Conservation (phyloP, 2,888 invertebrate species). For the Megastigmus dorsalis region DNA sequence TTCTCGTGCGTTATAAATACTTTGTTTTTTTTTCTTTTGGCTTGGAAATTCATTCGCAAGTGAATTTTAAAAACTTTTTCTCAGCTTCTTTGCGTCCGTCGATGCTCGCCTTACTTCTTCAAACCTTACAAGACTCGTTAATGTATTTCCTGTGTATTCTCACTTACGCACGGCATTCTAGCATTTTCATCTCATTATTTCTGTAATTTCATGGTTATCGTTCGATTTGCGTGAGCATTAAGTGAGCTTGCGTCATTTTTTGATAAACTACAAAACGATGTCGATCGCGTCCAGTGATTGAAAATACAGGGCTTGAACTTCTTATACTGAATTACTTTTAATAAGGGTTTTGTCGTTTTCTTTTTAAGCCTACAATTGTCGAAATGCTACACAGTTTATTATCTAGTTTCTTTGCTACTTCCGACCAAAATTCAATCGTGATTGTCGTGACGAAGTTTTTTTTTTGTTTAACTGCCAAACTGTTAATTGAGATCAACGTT, state of each 20-base stretch:
- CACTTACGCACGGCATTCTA: slow-evolving; percentile 52
- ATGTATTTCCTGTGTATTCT: slow-evolving; percentile 46
- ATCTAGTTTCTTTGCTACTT: slow-evolving; percentile 42
- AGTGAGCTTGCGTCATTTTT: slow-evolving; percentile 9
- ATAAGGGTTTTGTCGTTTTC: neutral
- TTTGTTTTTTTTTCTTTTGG: slow-evolving; percentile 5
- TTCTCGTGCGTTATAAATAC: slow-evolving; percentile 41
- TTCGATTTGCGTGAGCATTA: slow-evolving; percentile 15
- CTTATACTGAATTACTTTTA: slow-evolving; percentile 8
- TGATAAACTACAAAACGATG: neutral
- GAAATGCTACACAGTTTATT: slow-evolving; percentile 21
- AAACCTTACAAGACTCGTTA: slow-evolving; percentile 54
- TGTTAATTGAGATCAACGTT: slow-evolving; percentile 22
- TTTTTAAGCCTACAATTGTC: slow-evolving; percentile 15
- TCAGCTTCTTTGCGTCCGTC: slow-evolving; percentile 23
- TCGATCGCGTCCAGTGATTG: slow-evolving; percentile 40
- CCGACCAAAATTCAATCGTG: slow-evolving; percentile 49
- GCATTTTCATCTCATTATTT: too few species aligned
- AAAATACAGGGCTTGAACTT: slow-evolving; percentile 20
- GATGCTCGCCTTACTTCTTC: slow-evolving; percentile 54
- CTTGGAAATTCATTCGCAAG: slow-evolving; percentile 32
- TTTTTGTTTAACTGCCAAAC: slow-evolving; percentile 21
- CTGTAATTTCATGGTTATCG: slow-evolving; percentile 24
- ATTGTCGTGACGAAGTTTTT: slow-evolving; percentile 52
- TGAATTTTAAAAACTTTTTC: slow-evolving; percentile 19